Conservation (phyloP, 2,888 invertebrate genomes). For the Nipponacmea schrenckii region DNA sequence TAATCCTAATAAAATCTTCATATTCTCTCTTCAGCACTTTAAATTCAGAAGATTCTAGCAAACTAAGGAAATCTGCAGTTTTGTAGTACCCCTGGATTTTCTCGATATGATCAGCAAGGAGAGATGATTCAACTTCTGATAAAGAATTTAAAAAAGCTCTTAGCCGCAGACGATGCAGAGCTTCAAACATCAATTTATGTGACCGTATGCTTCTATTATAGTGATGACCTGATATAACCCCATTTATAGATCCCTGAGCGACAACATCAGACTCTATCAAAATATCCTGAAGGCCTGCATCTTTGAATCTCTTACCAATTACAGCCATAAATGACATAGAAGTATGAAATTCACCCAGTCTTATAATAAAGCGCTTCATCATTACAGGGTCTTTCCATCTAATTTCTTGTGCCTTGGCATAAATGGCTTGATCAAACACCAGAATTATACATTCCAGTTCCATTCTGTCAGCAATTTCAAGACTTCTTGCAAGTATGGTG, state of each 20-base stretch:
- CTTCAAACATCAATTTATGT: neutral
- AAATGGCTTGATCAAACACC: neutral
- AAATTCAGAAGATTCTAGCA: no score
- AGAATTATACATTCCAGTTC: neutral
- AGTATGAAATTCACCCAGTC: neutral
- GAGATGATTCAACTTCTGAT: no score
- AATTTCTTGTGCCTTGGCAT: neutral
- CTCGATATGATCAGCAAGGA: no score
- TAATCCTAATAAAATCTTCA: no score
- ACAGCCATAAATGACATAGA: neutral
- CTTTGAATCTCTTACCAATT: neutral
- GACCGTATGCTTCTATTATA: neutral
- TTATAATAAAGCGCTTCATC: neutral
- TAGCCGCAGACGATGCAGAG: neutral
- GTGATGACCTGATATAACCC: neutral
- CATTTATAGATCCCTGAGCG: neutral
- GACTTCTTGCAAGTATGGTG: neutral
- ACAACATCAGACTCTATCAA: neutral
- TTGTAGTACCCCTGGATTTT: neutral
- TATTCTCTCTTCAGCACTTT: no score
- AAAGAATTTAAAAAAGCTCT: no score
- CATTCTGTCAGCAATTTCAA: neutral
- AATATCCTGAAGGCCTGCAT: neutral
- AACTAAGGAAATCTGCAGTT: no score
- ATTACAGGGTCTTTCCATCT: neutral